phyloP scores from a whole-genome alignment of 1,140 invertebrate species.

The Diachasmimorpha longicaudata region DNA sequence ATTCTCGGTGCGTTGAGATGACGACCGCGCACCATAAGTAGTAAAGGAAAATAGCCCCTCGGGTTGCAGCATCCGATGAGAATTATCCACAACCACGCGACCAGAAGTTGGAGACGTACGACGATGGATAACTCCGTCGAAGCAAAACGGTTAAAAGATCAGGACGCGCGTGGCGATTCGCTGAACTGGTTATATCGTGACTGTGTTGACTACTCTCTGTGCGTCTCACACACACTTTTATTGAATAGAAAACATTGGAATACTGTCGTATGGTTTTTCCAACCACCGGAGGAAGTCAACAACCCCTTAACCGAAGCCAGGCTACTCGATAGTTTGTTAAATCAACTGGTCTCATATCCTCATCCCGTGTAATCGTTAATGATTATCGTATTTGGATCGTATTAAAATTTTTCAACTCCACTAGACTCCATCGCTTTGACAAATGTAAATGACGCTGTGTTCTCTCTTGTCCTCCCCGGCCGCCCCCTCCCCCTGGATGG shows the following conservation, averaged over 20 bases:
- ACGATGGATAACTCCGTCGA: not conserved
- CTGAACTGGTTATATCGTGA: slow-evolving; percentile 44
- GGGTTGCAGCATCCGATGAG: not conserved
- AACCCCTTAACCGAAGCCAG: not conserved
- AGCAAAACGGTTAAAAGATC: slow-evolving; percentile 35
- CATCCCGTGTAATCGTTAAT: slow-evolving; percentile 4
- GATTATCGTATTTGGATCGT: slow-evolving; percentile 5
- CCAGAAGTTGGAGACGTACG: slow-evolving; percentile 3
- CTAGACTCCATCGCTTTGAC: not conserved
- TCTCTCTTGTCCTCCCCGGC: not conserved
- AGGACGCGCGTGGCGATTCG: slow-evolving; percentile 47
- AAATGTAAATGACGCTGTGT: not conserved
- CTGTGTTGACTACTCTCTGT: not conserved
- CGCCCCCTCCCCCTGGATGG: not conserved
- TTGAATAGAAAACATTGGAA: not conserved
- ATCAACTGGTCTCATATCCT: slow-evolving; percentile 7
- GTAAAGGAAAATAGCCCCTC: not conserved
- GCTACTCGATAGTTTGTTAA: not conserved
- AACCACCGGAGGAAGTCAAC: slow-evolving; percentile 37
- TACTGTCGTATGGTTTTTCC: slow-evolving; percentile 6
- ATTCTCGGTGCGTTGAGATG: slow-evolving; percentile 5
- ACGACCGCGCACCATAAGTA: slow-evolving; percentile 20
- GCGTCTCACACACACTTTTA: not conserved
- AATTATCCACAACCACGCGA: slow-evolving; percentile 4
- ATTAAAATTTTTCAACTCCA: not conserved